These are phyloP conservation scores for Phrynocephalus guinanensis DNA, from an alignment of 2,797 vertebrate genomes.

Conservation along the genomic window DNA sequence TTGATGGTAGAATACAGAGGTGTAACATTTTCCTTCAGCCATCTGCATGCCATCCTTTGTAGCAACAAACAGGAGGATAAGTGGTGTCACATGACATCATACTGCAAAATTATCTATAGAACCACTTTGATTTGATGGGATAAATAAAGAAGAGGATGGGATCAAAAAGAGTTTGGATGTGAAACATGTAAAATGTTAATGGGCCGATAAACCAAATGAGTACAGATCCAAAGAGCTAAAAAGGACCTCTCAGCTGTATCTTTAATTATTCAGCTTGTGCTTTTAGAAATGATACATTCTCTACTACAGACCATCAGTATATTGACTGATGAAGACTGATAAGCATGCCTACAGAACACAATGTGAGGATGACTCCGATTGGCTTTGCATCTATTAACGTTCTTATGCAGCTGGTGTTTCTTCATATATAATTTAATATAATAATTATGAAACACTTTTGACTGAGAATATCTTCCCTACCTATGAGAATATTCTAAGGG, in stretches of 20 bases:
- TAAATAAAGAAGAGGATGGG: slow-evolving; percentile 6
- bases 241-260: slow-evolving; percentile 31
- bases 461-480: background rate
- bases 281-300: slow-evolving; percentile 49
- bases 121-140: background rate
- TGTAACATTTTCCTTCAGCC: slow-evolving; percentile 1
- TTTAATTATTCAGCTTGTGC: slow-evolving; percentile 30
- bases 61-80: slow-evolving; percentile 9
- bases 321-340: slow-evolving; percentile 39
- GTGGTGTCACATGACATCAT: background rate
- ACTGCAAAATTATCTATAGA: background rate
- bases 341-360: slow-evolving; percentile 49
- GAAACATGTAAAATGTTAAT: background rate
- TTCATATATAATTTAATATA: slow-evolving; percentile 30
- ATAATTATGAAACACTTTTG: slow-evolving; percentile 56
- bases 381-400: slow-evolving; percentile 55
- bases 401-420: slow-evolving; percentile 46
- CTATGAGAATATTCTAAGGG: background rate
- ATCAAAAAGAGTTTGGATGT: slow-evolving; percentile 2
- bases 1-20: background rate
- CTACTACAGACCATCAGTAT: slow-evolving; percentile 40
- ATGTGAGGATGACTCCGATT: slow-evolving; percentile 54
- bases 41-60: background rate
- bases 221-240: slow-evolving; percentile 14
- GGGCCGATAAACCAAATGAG: background rate